A percentile compares a stretch with the other conserved stretches of the same genome.
Evolutionary conservation across 2,888 invertebrate genomes (phyloP).

Genomic region (Agrochola circellaris): DNA sequence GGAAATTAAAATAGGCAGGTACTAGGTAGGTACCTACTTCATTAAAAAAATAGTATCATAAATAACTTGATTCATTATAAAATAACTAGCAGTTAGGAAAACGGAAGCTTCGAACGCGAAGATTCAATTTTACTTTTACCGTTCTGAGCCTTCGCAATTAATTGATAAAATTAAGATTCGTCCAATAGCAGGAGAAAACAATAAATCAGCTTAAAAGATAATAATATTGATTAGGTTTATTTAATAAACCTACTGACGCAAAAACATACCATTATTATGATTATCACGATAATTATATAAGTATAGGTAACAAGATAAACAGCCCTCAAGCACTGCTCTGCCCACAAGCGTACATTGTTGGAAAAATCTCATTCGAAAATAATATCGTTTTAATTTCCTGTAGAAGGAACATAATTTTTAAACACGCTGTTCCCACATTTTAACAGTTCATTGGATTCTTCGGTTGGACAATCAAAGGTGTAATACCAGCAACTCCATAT

Average conservation of each 20-base stretch:
- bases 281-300: neutral
- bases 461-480: slow-evolving; percentile 20
- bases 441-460: slow-evolving; percentile 20
- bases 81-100: neutral
- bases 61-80: neutral
- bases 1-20: neutral
- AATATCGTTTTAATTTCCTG: slow-evolving; percentile 42
- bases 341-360: neutral
- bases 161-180: neutral
- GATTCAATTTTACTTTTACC: neutral
- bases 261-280: slow-evolving; percentile 6
- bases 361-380: neutral
- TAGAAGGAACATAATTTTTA: slow-evolving; percentile 3
- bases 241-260: neutral
- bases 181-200: neutral
- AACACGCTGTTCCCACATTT: slow-evolving; percentile 14
- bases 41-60: neutral
- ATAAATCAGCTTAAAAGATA: neutral
- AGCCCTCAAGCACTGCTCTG: no score
- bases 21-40: no score
- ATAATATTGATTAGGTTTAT: neutral
- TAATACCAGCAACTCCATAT: slow-evolving; percentile 7
- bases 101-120: neutral
- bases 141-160: neutral
- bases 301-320: neutral